phyloP scores from a whole-genome alignment of 2,888 invertebrate genomes.

The Drosophila emarginata region DNA sequence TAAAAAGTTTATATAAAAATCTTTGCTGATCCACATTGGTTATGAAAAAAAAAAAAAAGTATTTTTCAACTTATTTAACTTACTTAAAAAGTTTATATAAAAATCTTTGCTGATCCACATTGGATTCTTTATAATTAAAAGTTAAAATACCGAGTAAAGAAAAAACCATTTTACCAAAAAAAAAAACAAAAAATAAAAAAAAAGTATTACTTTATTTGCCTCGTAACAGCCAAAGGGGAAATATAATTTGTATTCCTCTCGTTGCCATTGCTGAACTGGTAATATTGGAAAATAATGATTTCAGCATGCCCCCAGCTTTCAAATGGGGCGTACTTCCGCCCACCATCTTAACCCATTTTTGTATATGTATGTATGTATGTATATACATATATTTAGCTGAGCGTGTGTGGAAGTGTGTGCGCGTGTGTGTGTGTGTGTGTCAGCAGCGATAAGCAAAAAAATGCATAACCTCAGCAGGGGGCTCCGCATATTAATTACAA shows the following conservation, averaged over 20 bases:
- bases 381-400: neutral
- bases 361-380: neutral
- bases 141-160: no score
- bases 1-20: no score
- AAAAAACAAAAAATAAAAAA: no score
- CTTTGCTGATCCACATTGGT: no score
- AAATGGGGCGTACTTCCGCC: neutral
- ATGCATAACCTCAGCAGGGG: slow-evolving; percentile 20
- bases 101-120: no score
- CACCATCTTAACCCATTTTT: slow-evolving; percentile 6
- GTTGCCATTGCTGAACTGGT: neutral
- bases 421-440: slow-evolving; percentile 14
- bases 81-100: no score
- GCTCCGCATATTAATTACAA: slow-evolving; percentile 46
- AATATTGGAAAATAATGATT: slow-evolving; percentile 6
- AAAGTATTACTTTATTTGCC: neutral
- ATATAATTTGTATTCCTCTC: neutral
- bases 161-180: no score
- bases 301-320: neutral
- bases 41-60: no score
- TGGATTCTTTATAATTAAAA: no score
- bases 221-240: neutral
- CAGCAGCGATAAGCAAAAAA: slow-evolving; percentile 15
- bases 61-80: no score
- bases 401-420: neutral